Evolutionary conservation across 2,113 vertebrate genomes (phyloP).

Genomic region (Opisthocomus hoazin): DNA sequence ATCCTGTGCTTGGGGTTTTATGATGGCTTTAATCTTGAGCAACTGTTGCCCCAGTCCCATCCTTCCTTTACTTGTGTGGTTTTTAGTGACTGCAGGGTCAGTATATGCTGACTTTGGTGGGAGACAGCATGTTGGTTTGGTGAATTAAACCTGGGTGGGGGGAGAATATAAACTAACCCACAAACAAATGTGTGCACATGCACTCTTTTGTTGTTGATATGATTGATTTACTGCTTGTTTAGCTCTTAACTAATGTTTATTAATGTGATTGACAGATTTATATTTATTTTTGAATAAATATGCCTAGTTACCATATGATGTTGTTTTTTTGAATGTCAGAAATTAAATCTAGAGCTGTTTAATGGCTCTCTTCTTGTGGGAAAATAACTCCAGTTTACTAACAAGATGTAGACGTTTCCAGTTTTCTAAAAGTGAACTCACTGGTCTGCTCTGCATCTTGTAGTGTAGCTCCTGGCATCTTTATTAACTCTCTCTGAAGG

Average conservation of each 20-base stretch:
- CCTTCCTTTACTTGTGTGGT: neutral
- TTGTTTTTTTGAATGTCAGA: neutral
- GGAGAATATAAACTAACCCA: neutral
- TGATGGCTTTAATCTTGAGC: neutral
- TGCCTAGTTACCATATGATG: neutral
- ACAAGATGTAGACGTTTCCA: neutral
- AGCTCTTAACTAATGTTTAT: neutral
- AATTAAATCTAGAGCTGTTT: neutral
- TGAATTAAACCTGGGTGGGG: neutral
- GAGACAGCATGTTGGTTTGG: neutral
- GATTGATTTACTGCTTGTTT: neutral
- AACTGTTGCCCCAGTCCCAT: neutral
- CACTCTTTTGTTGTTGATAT: neutral
- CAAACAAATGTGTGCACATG: neutral
- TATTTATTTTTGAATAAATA: neutral
- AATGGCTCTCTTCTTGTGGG: neutral
- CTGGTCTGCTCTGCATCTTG: neutral
- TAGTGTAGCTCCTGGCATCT: neutral
- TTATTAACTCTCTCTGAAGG: neutral
- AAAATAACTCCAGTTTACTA: neutral
- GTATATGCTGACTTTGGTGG: neutral
- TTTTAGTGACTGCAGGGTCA: neutral
- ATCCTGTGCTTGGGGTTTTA: neutral
- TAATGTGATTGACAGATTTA: neutral
- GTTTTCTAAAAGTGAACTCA: neutral